Conservation (phyloP, 2,797 vertebrate species). For the Betta splendens region DNA sequence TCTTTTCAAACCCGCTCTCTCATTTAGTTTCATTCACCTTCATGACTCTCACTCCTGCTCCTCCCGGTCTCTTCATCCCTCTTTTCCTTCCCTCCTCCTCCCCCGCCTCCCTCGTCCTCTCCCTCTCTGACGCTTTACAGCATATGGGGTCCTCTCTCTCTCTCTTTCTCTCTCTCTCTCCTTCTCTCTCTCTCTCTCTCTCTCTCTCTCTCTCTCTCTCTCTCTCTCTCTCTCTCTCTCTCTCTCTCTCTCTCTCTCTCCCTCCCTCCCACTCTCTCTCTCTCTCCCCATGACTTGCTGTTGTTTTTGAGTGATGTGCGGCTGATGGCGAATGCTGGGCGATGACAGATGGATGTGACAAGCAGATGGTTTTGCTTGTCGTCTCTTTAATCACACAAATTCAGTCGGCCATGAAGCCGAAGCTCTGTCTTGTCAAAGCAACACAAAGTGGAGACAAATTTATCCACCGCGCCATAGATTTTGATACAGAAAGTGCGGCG, state of each 20-base stretch:
- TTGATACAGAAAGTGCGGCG: slow-evolving; percentile 56
- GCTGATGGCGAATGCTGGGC: slow-evolving; percentile 82
- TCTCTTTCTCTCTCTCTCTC: slow-evolving; percentile 14
- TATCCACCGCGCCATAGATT: slow-evolving; percentile 71
- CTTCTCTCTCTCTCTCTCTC: slow-evolving; percentile 15
- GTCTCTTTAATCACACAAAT: slow-evolving; percentile 88
- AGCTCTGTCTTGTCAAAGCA: slow-evolving; percentile 85
- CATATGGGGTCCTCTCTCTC: neutral
- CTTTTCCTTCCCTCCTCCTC: neutral
- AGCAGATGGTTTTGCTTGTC: slow-evolving; percentile 89
- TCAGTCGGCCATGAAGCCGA: slow-evolving; percentile 81
- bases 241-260: neutral
- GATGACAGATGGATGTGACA: slow-evolving; percentile 88
- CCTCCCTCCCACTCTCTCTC: neutral
- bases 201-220: slow-evolving; percentile 18
- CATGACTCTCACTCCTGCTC: slow-evolving; percentile 36
- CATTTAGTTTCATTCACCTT: slow-evolving; percentile 55
- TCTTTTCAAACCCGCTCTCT: slow-evolving; percentile 35
- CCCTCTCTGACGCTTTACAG: slow-evolving; percentile 25
- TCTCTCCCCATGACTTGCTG: slow-evolving; percentile 50
- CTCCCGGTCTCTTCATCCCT: slow-evolving; percentile 22
- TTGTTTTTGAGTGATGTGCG: slow-evolving; percentile 83
- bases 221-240: neutral
- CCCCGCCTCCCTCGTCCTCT: neutral
- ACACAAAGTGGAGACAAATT: slow-evolving; percentile 86